Percentiles rank a stretch among this genome's conserved stretches.
These are phyloP conservation scores for Uloborus plumipes DNA, from an alignment of 2,888 invertebrate genomes.

Conservation along the genomic window DNA sequence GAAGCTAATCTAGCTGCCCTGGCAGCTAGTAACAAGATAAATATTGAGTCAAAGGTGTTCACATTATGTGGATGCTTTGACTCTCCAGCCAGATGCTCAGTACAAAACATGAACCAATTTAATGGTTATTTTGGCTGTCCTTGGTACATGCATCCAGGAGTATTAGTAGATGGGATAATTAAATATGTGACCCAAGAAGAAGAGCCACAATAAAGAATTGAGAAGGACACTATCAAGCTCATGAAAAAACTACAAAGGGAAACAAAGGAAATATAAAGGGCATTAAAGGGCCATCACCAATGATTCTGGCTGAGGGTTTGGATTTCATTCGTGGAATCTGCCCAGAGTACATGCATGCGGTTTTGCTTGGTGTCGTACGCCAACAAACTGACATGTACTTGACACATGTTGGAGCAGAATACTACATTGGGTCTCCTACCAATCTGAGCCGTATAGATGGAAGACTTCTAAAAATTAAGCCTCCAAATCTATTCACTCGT, in stretches of 20 bases:
- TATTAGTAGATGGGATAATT: not conserved
- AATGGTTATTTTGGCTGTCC: constrained; percentile 35
- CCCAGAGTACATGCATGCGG: constrained; percentile 25
- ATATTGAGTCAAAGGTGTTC: constrained; percentile 18
- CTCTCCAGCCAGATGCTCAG: constrained; percentile 32
- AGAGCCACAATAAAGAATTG: constrained; percentile 16
- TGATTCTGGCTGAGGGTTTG: constrained; percentile 13
- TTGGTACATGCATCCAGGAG: constrained; percentile 35
- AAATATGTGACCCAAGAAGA: constrained; percentile 18
- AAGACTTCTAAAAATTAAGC: constrained; percentile 14
- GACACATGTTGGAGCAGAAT: constrained; percentile 16
- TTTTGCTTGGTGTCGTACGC: too few relatives aligned
- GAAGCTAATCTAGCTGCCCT: too few relatives aligned
- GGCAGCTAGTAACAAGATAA: not conserved
- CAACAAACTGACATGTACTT: constrained; percentile 15
- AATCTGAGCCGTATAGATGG: constrained; percentile 8
- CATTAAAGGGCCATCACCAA: constrained; percentile 22
- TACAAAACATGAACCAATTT: too few relatives aligned
- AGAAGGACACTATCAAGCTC: constrained; percentile 7
- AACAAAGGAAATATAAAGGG: constrained; percentile 3
- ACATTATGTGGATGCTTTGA: constrained; percentile 29
- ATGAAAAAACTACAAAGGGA: not conserved
- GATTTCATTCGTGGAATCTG: constrained; percentile 26
- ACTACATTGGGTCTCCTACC: constrained; percentile 23
- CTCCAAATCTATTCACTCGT: constrained; percentile 11